phyloP scores from a whole-genome alignment of 2,888 invertebrate species.

The Globia sparganii region DNA sequence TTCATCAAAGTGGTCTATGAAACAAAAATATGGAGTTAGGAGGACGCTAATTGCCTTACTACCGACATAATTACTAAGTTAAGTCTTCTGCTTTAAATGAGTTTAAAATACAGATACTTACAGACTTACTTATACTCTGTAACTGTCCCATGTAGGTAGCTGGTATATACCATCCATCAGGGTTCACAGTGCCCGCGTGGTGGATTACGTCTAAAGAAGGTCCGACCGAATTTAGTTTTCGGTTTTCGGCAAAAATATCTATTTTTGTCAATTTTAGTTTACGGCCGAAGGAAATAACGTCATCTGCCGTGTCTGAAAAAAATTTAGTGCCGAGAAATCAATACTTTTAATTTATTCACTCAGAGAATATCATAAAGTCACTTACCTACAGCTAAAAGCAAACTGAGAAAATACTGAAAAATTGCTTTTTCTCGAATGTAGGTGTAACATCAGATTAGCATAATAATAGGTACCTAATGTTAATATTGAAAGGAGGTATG shows the following conservation, averaged over 20 bases:
- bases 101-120: not conserved
- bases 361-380: no score
- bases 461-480: no score
- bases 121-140: not conserved
- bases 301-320: not conserved
- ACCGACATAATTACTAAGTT: slow-evolving; percentile 22
- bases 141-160: no score
- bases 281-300: no score
- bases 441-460: no score
- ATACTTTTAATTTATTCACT: no score
- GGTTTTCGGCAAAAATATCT: not conserved
- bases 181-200: not conserved
- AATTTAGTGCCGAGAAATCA: not conserved
- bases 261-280: not conserved
- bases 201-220: not conserved
- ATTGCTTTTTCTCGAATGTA: no score
- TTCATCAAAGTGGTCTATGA: slow-evolving; percentile 57
- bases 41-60: slow-evolving; percentile 44
- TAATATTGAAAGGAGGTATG: no score
- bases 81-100: not conserved
- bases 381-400: no score
- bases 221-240: not conserved
- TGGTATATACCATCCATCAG: not conserved
- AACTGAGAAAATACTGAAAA: no score
- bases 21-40: slow-evolving; percentile 34